Evolutionary conservation across 2,888 invertebrate genomes (phyloP).

Genomic region (Gnatocerus cornutus): DNA sequence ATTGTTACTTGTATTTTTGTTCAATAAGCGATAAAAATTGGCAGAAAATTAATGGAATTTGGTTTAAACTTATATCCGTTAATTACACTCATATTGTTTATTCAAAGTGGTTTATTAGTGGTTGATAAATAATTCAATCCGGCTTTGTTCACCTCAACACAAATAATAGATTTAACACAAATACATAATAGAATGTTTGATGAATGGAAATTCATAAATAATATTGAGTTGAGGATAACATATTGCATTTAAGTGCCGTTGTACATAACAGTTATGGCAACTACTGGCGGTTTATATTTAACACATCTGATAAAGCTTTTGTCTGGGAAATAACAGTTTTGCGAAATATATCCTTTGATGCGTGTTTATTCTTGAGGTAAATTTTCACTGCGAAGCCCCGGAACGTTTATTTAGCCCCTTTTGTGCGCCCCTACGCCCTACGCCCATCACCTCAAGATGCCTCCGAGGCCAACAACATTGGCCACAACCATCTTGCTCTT

Average conservation of each 20-base stretch:
- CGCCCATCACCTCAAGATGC: background rate
- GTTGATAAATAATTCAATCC: no score
- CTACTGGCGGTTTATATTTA: no score
- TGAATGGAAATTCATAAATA: background rate
- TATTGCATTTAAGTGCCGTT: background rate
- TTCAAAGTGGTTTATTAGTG: background rate
- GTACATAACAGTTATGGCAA: background rate
- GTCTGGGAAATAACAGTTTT: no score
- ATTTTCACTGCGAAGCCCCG: no score
- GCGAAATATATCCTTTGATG: no score
- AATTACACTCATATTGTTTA: background rate
- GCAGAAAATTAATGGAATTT: background rate
- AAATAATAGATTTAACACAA: background rate
- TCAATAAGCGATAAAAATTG: no score
- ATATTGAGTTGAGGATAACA: background rate
- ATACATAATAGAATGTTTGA: background rate
- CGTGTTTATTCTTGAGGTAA: no score
- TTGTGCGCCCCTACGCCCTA: background rate
- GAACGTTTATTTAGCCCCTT: background rate
- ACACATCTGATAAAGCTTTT: no score
- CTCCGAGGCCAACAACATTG: slow-evolving; percentile 4
- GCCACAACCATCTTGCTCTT: slow-evolving; percentile 9
- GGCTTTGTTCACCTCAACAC: no score
- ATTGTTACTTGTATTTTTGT: no score
- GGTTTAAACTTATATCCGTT: background rate